phyloP scores from a whole-genome alignment of 2,888 invertebrate species.

The Drosophila flavopinicola region DNA sequence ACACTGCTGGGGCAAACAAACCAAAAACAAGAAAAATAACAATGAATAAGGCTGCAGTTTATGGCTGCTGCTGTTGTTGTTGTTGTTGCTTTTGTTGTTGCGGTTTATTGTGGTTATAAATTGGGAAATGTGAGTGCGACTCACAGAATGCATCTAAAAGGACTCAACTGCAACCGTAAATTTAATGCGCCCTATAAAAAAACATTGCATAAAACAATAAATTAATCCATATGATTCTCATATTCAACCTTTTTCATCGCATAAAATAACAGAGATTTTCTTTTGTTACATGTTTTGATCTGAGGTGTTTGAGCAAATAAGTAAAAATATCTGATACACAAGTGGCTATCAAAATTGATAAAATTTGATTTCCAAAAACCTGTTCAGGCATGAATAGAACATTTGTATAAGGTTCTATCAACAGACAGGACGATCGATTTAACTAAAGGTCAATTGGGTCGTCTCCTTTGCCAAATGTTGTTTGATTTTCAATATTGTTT shows the following conservation, averaged over 20 bases:
- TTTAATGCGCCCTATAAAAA: conserved; percentile 19
- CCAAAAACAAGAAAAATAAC: conserved; percentile 3
- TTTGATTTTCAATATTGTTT: not conserved
- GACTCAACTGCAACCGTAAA: not conserved
- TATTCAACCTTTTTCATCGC: not conserved
- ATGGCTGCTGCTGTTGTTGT: conserved; percentile 46
- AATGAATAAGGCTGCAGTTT: conserved; percentile 41
- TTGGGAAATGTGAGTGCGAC: conserved; percentile 35
- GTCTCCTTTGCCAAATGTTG: not conserved
- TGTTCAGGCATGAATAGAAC: too few relatives aligned
- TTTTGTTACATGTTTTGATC: conserved; percentile 1
- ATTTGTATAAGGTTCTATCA: not conserved
- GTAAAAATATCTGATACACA: too few relatives aligned
- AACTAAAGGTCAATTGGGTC: not conserved
- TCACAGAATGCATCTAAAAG: not conserved
- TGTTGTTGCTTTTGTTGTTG: conserved; percentile 55
- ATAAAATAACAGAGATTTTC: not conserved
- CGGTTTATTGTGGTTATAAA: conserved; percentile 59
- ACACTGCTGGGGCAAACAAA: not conserved
- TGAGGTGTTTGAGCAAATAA: not conserved
- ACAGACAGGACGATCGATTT: not conserved
- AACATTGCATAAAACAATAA: conserved; percentile 26
- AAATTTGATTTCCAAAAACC: too few relatives aligned
- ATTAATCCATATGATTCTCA: not conserved
- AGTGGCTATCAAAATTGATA: too few relatives aligned